Evolutionary conservation across 2,797 vertebrate genomes (phyloP), one percentile per base, ranked within the genome.

Genomic region (Moxostoma hubbsi): DNA sequence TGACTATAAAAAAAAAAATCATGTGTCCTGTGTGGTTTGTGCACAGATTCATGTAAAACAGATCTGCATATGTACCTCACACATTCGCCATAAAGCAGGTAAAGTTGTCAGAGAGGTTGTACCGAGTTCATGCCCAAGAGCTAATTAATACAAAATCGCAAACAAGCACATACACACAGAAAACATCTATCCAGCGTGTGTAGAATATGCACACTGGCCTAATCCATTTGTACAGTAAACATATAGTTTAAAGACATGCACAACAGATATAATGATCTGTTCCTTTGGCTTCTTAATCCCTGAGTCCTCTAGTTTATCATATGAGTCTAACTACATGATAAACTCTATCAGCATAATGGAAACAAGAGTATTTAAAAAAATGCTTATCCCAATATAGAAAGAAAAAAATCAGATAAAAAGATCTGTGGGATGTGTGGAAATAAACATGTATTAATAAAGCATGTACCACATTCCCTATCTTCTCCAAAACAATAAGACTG

Each of bases 1-100:
- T 8, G 24, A 71, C 46, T 47, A 47, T 16, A 79, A 71, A 72
- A 65, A 49, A 65, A 79, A 64, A n/a, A n/a, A n/a, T n/a, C 45
- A 24, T 24, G 58, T 47, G 4, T 1, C 65, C 47, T 18, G 16
- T 18, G n/a, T 24, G 47, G 18, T 53, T 51, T 61, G n/a, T 62
- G n/a, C 57, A 78, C 7, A 16, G 12, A 63, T 63, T 78, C 43
- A 63, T 9, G 47, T 9, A 68, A n/a, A 61, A 43, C 16, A 58
- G 53, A 66, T 15, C 50, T 43, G 13, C 54, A 50, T 9, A 7
- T 4, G 16, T 12, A 67, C 13, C 55, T 51, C 6, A 36, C 16
- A 62, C 13, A 16, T 43, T 59, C n/a, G 64, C 7, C 49, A 45
- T 66, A 45, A 77, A 12, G 10, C 47, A 50, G 65, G 13, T 15